Percentiles rank a stretch among this genome's conserved stretches.
phyloP scores from a whole-genome alignment of 2,797 vertebrate genomes.

The Bufotes viridis region DNA sequence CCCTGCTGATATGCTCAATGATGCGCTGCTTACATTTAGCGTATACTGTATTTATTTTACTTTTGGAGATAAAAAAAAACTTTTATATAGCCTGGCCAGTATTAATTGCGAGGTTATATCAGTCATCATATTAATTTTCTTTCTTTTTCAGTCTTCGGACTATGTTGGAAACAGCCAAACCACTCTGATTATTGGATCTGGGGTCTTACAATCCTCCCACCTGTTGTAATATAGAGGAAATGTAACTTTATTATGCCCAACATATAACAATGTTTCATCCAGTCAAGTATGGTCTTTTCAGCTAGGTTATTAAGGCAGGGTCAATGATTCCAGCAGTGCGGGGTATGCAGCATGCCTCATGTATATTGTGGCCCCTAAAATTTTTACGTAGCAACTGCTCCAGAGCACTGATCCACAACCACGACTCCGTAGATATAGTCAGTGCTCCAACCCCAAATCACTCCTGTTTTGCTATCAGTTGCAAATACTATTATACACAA shows the following conservation, averaged over 20 bases:
- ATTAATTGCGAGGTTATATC: neutral
- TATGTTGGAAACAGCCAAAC: neutral
- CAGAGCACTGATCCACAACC: too few relatives aligned
- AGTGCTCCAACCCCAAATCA: too few relatives aligned
- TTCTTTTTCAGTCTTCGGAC: neutral
- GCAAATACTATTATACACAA: too few relatives aligned
- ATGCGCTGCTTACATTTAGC: neutral
- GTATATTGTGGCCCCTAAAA: too few relatives aligned
- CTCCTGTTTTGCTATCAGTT: too few relatives aligned
- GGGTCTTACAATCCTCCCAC: neutral
- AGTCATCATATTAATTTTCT: neutral
- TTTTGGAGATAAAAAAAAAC: neutral
- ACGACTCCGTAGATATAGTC: too few relatives aligned
- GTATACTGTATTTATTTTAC: neutral
- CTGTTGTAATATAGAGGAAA: neutral
- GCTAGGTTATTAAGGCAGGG: neutral
- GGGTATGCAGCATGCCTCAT: too few relatives aligned
- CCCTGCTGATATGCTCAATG: neutral
- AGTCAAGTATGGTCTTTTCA: neutral
- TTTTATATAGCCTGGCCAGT: neutral
- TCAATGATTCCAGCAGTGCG: neutral
- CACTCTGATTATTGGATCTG: neutral
- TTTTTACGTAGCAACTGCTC: too few relatives aligned
- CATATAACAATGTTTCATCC: neutral
- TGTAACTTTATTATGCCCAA: neutral